phyloP scores from a whole-genome alignment of 2,797 vertebrate species.

The Sebastiscus albofasciatus region DNA sequence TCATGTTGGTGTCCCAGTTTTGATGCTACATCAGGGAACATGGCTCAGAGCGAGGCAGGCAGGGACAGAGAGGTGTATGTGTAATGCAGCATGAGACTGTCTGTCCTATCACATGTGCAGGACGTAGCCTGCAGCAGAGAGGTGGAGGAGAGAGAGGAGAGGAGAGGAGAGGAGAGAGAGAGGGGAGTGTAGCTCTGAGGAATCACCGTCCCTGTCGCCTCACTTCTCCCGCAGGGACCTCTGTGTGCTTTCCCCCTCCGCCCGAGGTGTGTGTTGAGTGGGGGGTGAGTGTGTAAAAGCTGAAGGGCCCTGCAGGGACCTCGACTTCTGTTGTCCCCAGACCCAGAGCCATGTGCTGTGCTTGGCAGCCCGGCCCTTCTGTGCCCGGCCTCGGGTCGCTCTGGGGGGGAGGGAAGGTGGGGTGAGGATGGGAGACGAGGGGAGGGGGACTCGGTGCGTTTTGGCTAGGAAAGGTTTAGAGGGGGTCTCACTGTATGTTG shows the following conservation, averaged over 20 bases:
- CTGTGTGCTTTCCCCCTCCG: conserved; percentile 59
- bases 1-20: conserved; percentile 69
- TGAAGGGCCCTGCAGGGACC: conserved; percentile 73
- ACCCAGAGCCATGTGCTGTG: conserved; percentile 73
- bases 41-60: conserved; percentile 63
- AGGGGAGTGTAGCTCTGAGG: conserved; percentile 69
- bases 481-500: conserved; percentile 37
- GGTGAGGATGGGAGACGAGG: background rate
- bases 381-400: conserved; percentile 57
- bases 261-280: conserved; percentile 49
- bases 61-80: conserved; percentile 72
- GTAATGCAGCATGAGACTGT: conserved; percentile 75
- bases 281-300: conserved; percentile 38
- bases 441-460: background rate
- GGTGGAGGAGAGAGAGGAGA: conserved; percentile 36
- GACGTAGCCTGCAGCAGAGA: conserved; percentile 58
- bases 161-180: conserved; percentile 31
- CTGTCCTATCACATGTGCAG: conserved; percentile 75
- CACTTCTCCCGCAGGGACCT: conserved; percentile 60
- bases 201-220: conserved; percentile 64
- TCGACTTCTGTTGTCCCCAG: conserved; percentile 70
- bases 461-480: conserved; percentile 17
- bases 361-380: conserved; percentile 70
- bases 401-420: conserved; percentile 39
- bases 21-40: conserved; percentile 61